A percentile compares a stretch with the other conserved stretches of the same genome.
Conservation (phyloP, 2,888 invertebrate species). For the Drosophila multiciliata region DNA sequence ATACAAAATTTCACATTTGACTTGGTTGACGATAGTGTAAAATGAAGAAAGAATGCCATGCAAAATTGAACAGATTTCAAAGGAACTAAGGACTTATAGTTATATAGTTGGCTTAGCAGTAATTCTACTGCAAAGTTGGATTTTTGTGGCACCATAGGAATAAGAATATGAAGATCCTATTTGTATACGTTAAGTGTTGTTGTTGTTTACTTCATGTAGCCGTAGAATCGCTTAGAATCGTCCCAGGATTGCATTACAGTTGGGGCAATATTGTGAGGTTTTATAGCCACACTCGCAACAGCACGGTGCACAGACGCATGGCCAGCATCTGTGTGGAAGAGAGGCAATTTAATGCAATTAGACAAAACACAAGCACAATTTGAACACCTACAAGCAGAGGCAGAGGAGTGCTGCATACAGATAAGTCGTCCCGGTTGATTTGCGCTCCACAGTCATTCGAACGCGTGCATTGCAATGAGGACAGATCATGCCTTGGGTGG, state of each 20-base stretch:
- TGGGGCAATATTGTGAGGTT: constrained; percentile 59
- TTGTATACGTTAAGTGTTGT: constrained; percentile 7
- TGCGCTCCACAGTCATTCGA: constrained; percentile 39
- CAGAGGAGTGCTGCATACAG: constrained; percentile 49
- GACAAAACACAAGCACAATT: not conserved
- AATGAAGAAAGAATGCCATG: not conserved
- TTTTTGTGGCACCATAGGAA: not conserved
- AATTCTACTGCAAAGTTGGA: not conserved
- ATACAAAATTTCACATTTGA: not conserved
- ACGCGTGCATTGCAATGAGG: constrained; percentile 49
- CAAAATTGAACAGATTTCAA: not conserved
- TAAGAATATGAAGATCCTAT: not conserved
- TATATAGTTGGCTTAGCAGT: not conserved
- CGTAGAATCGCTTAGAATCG: constrained; percentile 37
- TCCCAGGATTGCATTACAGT: constrained; percentile 59
- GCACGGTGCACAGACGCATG: constrained; percentile 61
- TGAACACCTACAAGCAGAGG: constrained; percentile 41
- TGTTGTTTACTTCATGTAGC: not conserved
- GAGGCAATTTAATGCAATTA: constrained; percentile 2
- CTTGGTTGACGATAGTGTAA: not conserved
- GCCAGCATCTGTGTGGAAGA: constrained; percentile 52
- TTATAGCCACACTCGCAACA: constrained; percentile 62
- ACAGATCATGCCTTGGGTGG: constrained; percentile 45
- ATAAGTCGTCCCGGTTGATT: constrained; percentile 58
- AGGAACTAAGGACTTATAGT: not conserved